Evolutionary conservation across 2,797 vertebrate genomes (phyloP).

Genomic region (Pangasius krempfi): DNA sequence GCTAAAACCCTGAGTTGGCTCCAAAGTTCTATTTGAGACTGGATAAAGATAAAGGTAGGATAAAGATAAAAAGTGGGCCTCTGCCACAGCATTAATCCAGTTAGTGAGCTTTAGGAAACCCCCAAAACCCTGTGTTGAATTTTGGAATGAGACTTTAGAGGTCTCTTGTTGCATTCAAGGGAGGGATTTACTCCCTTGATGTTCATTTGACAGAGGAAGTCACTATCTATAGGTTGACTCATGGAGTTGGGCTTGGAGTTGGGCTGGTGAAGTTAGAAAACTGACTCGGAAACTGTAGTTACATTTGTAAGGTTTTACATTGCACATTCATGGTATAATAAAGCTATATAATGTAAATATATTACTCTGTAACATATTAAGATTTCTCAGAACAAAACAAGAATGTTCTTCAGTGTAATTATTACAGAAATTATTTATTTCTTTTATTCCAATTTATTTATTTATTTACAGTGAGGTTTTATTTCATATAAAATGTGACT

Average conservation of each 20-base stretch:
- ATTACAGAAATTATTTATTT: background rate
- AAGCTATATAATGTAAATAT: background rate
- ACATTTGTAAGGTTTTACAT: background rate
- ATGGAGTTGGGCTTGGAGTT: background rate
- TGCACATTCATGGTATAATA: background rate
- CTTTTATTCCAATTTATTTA: background rate
- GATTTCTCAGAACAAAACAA: background rate
- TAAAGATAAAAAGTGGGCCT: slow-evolving; percentile 34
- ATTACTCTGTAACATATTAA: background rate
- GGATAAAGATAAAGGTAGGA: slow-evolving; percentile 41
- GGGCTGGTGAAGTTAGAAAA: background rate
- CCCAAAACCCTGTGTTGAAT: slow-evolving; percentile 69
- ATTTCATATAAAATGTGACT: background rate
- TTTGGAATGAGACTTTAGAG: slow-evolving; percentile 68
- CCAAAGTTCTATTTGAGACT: slow-evolving; percentile 61
- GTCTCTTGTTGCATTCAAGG: slow-evolving; percentile 66
- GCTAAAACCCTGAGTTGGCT: slow-evolving; percentile 53
- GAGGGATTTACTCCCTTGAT: slow-evolving; percentile 59
- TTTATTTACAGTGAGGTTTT: background rate
- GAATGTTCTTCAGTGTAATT: background rate
- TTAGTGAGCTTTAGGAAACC: slow-evolving; percentile 72
- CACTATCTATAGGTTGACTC: background rate
- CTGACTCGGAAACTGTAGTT: background rate
- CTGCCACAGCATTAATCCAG: slow-evolving; percentile 72
- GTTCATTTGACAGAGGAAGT: slow-evolving; percentile 54